These are phyloP conservation scores for Chalcosyrphus nemorum DNA, from an alignment of 2,888 invertebrate genomes.

Conservation along the genomic window DNA sequence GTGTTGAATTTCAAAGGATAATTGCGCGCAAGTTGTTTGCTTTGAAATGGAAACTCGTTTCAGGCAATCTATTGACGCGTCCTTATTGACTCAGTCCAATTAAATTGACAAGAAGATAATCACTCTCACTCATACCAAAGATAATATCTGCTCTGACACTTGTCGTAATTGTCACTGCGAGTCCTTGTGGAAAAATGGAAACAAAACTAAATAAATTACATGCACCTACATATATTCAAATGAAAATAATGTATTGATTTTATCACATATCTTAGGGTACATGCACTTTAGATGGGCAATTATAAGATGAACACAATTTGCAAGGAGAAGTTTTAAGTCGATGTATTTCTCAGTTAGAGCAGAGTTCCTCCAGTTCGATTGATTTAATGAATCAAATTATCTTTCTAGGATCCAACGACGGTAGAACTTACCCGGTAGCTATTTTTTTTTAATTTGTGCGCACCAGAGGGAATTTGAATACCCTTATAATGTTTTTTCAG, in stretches of 20 bases:
- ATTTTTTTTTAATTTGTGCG: too few relatives aligned
- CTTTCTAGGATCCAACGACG: too few relatives aligned
- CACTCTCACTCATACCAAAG: slow-evolving; percentile 53
- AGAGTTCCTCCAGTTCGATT: too few relatives aligned
- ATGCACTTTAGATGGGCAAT: too few relatives aligned
- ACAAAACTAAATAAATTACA: slow-evolving; percentile 48
- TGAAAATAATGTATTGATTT: not conserved
- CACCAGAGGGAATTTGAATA: too few relatives aligned
- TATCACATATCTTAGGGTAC: not conserved
- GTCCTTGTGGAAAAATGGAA: slow-evolving; percentile 21
- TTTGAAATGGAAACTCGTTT: slow-evolving; percentile 71
- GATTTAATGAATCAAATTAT: too few relatives aligned
- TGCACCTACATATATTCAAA: slow-evolving; percentile 14
- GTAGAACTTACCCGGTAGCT: too few relatives aligned
- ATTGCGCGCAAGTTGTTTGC: slow-evolving; percentile 69
- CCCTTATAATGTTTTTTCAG: too few relatives aligned
- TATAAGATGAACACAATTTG: too few relatives aligned
- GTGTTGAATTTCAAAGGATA: slow-evolving; percentile 72
- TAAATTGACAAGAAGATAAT: slow-evolving; percentile 68
- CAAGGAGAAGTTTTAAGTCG: too few relatives aligned
- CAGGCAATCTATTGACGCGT: slow-evolving; percentile 67
- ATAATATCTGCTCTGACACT: slow-evolving; percentile 35
- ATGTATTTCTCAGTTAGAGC: too few relatives aligned
- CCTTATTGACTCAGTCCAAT: slow-evolving; percentile 67
- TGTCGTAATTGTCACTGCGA: slow-evolving; percentile 31